A percentile compares a stretch with the other conserved stretches of the same genome.
These are phyloP conservation scores for Noctua fimbriata DNA, from an alignment of 2,888 invertebrate genomes.

Conservation along the genomic window DNA sequence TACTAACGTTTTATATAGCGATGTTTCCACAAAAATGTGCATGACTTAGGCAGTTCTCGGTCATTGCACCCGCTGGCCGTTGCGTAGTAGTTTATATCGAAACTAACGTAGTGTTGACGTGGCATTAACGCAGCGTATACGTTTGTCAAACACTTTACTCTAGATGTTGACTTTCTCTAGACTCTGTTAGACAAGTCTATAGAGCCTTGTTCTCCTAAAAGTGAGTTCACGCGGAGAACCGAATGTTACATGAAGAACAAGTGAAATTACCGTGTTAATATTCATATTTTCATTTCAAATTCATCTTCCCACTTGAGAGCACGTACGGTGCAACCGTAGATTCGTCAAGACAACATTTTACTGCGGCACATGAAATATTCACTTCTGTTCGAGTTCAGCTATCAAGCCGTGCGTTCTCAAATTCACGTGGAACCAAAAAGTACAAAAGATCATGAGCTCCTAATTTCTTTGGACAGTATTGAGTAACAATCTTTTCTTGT, in stretches of 20 bases:
- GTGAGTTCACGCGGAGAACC: neutral
- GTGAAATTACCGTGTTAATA: conserved; percentile 43
- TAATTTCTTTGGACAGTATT: neutral
- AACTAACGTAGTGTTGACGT: neutral
- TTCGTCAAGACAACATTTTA: conserved; percentile 3
- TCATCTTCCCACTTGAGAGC: neutral
- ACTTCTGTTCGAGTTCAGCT: neutral
- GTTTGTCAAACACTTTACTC: neutral
- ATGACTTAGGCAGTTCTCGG: no score
- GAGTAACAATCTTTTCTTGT: neutral
- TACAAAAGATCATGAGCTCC: neutral
- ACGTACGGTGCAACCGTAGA: conserved; percentile 24
- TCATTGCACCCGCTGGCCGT: no score
- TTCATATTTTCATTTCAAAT: conserved; percentile 36
- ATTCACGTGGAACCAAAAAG: neutral
- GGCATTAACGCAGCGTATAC: neutral
- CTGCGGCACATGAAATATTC: conserved; percentile 25
- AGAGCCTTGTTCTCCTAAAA: conserved; percentile 17
- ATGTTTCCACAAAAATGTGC: no score
- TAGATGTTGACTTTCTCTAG: neutral
- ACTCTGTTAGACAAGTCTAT: neutral
- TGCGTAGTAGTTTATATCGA: neutral
- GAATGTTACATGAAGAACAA: conserved; percentile 18
- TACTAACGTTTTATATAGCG: no score
- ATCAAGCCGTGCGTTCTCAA: neutral